Base-by-base conservation (phyloP, 2,888 invertebrate genomes). In the Lycaena phlaeas region DNA sequence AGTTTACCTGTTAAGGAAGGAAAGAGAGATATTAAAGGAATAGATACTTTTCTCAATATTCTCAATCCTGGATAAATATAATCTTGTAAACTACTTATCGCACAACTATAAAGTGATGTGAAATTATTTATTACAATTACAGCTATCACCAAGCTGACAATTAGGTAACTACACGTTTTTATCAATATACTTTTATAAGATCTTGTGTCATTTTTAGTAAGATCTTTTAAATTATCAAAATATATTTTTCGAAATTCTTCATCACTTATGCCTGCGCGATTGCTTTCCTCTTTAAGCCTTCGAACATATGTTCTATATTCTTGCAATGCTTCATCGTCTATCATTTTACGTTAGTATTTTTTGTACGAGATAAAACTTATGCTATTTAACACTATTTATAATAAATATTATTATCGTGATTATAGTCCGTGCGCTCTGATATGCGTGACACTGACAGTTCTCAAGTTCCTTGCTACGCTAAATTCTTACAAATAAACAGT, bases 61-160 rank as follows among this genome's bases (percentile, higher is more conserved):
- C 90, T 89, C 71, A 95, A 87, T 7, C 90, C 90, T 6, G 94
- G 94, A 78, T 95, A 93, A 52, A 95, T 92, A 54, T 89, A 89
- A 43, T 91, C 91, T 69, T 94, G 93, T 14, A 93, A 81, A 70
- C 92, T 90, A 64, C 92, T 87, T 51, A 91, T 73, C 49, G 92
- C 71, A 51, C 88, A 85, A 63, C 87, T 89, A 46, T 90, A 89
- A 7, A 91, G 87, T 14, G 87, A 84, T 59, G 88, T 89, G 58
- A 88, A 88, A 55, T 89, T 86, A 52, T 85, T 61, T 37, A 71
- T 50, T 41, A 85, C 53, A 18, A 77, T 12, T 17, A 37, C 39
- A 22, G 18, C 27, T 14, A 31, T 45, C 4, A 27, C 17, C 25
- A 4, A 44, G 27, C 36, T 2, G 14, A 42, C 14, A 9, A 44